Evolutionary conservation across 2,797 vertebrate genomes (phyloP).

Genomic region (Ceyx erithaca): DNA sequence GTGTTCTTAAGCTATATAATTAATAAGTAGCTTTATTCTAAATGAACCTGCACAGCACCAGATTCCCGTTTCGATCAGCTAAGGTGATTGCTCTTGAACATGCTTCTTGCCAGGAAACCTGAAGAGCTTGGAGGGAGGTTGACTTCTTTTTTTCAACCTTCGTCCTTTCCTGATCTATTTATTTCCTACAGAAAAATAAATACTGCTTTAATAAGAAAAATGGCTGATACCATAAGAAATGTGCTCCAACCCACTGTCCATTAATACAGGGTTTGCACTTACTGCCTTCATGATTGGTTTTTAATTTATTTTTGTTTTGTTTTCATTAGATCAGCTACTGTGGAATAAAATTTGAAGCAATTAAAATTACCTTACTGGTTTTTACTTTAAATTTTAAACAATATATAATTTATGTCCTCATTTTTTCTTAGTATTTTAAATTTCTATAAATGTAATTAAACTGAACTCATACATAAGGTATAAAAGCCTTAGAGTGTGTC

Average conservation of each 20-base stretch:
- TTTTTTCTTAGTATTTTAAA: background rate
- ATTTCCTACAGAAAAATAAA: background rate
- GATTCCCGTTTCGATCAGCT: background rate
- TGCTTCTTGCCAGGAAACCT: background rate
- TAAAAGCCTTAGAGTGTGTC: background rate
- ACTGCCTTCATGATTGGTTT: background rate
- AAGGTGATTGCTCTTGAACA: background rate
- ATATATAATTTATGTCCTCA: background rate
- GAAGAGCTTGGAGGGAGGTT: background rate
- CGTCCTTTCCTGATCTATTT: background rate
- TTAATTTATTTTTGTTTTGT: background rate
- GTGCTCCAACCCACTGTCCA: background rate
- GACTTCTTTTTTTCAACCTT: background rate
- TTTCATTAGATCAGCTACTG: background rate
- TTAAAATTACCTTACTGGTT: background rate
- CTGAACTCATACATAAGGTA: accelerated
- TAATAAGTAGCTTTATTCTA: background rate
- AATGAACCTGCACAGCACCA: background rate
- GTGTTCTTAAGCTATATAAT: background rate
- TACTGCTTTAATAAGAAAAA: background rate
- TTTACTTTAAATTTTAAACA: background rate
- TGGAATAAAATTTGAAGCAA: background rate
- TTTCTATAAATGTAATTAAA: background rate
- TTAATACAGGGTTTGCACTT: background rate
- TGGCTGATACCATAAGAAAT: background rate